phyloP scores from a whole-genome alignment of 2,113 vertebrate species.

The Puntigrus tetrazona region DNA sequence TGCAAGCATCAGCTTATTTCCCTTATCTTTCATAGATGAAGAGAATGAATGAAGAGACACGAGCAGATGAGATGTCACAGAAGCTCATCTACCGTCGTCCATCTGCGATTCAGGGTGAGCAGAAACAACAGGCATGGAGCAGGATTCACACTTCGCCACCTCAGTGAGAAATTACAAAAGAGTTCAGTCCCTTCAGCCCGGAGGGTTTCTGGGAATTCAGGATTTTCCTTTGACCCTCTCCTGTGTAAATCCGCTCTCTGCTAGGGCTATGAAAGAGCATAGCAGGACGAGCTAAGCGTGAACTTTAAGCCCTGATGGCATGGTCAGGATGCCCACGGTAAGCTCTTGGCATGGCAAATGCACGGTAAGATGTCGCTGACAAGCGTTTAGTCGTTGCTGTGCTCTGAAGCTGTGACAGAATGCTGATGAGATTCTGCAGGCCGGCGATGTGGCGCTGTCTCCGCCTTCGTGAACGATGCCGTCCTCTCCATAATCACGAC shows the following conservation, averaged over 20 bases:
- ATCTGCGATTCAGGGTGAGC: slow-evolving; percentile 48
- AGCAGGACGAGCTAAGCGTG: slow-evolving; percentile 34
- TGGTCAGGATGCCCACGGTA: slow-evolving; percentile 61
- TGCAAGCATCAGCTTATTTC: slow-evolving; percentile 15
- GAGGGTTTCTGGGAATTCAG: slow-evolving; percentile 22
- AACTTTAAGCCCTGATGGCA: slow-evolving; percentile 33
- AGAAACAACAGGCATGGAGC: slow-evolving; percentile 23
- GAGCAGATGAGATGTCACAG: slow-evolving; percentile 47
- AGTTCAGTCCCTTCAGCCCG: slow-evolving; percentile 42
- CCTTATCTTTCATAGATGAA: slow-evolving; percentile 25
- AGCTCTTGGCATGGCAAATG: slow-evolving; percentile 65
- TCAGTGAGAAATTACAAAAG: slow-evolving; percentile 8
- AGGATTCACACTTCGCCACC: background rate
- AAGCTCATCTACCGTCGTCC: slow-evolving; percentile 48
- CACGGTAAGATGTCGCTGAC: slow-evolving; percentile 47
- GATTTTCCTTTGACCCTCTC: slow-evolving; percentile 18
- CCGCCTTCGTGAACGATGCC: slow-evolving; percentile 95
- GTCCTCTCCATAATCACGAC: slow-evolving; percentile 94
- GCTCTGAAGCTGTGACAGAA: slow-evolving; percentile 97
- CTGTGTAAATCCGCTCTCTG: background rate
- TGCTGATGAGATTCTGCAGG: slow-evolving; percentile 97
- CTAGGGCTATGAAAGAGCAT: slow-evolving; percentile 23
- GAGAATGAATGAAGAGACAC: slow-evolving; percentile 45
- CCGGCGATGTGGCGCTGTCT: slow-evolving; percentile 97
- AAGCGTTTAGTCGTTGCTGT: slow-evolving; percentile 84